These are phyloP conservation scores for Lycocorax pyrrhopterus DNA, from an alignment of 2,113 vertebrate genomes.

Conservation along the genomic window DNA sequence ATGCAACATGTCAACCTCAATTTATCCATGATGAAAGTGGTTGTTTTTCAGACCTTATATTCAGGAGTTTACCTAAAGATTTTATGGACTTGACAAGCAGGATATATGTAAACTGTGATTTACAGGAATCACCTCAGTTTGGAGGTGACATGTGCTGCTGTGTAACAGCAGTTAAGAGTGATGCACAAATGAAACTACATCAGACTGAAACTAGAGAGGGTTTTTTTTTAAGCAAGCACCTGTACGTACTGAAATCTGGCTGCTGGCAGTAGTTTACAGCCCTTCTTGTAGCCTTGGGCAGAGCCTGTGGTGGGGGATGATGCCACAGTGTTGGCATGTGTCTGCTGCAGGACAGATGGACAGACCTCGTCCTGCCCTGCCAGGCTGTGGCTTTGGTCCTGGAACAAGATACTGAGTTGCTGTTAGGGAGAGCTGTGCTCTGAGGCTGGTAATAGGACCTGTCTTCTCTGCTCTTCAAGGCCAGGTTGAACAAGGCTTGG, in stretches of 20 bases:
- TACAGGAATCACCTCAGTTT: background rate
- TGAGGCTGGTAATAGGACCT: background rate
- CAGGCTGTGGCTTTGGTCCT: background rate
- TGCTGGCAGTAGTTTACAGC: background rate
- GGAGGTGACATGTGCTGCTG: background rate
- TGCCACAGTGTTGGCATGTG: accelerated
- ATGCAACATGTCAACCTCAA: background rate
- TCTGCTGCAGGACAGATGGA: background rate
- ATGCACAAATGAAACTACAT: background rate
- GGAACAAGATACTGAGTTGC: too few species aligned
- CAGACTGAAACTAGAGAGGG: background rate
- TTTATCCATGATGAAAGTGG: background rate
- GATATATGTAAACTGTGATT: background rate
- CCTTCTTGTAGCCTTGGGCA: accelerated
- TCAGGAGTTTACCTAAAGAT: background rate
- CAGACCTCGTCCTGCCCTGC: background rate
- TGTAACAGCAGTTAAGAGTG: background rate
- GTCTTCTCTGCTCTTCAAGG: background rate
- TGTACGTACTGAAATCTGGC: background rate
- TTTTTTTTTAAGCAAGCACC: constrained; percentile 48
- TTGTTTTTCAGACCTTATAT: background rate
- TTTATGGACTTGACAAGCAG: background rate
- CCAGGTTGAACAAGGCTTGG: background rate
- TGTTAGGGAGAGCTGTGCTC: too few species aligned
- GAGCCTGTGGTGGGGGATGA: background rate